Conservation (phyloP, 2,797 vertebrate genomes). For the Pogonophryne albipinna region DNA sequence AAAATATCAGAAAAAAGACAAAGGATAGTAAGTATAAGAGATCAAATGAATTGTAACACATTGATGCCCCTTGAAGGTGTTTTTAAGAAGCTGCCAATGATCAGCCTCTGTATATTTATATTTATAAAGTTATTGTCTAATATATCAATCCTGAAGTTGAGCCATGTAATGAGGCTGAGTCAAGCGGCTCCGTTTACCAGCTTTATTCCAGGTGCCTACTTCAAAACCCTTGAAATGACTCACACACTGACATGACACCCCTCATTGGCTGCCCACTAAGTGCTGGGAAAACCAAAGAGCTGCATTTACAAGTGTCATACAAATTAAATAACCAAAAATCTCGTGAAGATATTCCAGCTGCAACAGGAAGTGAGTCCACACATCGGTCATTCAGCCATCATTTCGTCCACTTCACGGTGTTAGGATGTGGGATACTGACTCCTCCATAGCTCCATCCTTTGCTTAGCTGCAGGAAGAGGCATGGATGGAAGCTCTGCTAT, state of each 20-base stretch:
- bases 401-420: constrained; percentile 44
- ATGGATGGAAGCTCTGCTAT: constrained; percentile 32
- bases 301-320: constrained; percentile 25
- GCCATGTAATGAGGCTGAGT: constrained; percentile 61
- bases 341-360: constrained; percentile 28
- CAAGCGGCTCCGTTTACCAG: constrained; percentile 61
- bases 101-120: background rate
- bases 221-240: constrained; percentile 61
- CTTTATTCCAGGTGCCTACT: constrained; percentile 68
- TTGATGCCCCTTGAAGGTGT: background rate
- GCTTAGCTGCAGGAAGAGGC: constrained; percentile 54
- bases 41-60: background rate
- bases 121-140: constrained; percentile 6
- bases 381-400: constrained; percentile 38
- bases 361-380: constrained; percentile 52
- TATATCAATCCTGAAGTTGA: constrained; percentile 63
- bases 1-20: too few relatives aligned
- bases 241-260: constrained; percentile 54
- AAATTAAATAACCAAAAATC: constrained; percentile 19
- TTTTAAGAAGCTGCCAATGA: constrained; percentile 5
- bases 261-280: constrained; percentile 48
- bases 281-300: constrained; percentile 26
- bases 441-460: constrained; percentile 57
- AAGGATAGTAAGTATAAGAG: too few relatives aligned
- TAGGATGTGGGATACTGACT: constrained; percentile 64